These are phyloP conservation scores for Galeruca laticollis DNA, from an alignment of 2,888 invertebrate genomes.

Conservation along the genomic window DNA sequence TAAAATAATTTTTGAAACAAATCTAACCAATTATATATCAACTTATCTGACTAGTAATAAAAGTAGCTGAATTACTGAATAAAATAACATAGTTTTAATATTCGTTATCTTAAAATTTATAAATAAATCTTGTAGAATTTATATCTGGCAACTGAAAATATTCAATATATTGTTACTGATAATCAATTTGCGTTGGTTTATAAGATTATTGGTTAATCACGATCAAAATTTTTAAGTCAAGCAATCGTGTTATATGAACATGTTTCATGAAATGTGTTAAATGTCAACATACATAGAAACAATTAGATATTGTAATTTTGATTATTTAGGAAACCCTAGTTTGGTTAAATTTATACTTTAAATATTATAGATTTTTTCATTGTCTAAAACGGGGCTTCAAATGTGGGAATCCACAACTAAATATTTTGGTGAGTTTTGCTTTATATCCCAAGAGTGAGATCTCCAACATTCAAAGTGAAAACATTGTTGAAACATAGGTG, in stretches of 20 bases:
- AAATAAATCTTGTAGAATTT: slow-evolving; percentile 20
- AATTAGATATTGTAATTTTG: not conserved
- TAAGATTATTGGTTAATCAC: not conserved
- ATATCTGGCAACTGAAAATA: slow-evolving; percentile 9
- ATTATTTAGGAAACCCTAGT: not conserved
- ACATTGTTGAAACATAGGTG: too few relatives aligned
- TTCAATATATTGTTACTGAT: slow-evolving; percentile 13
- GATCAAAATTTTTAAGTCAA: not conserved
- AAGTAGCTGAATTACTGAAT: slow-evolving; percentile 25
- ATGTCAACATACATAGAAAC: not conserved
- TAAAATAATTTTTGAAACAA: not conserved
- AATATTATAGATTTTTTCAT: too few relatives aligned
- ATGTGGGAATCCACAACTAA: too few relatives aligned
- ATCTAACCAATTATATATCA: not conserved
- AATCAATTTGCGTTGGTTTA: not conserved
- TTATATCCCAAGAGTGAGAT: too few relatives aligned
- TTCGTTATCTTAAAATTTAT: slow-evolving; percentile 24
- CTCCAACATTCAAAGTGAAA: too few relatives aligned
- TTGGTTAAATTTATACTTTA: too few relatives aligned
- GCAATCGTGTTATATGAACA: not conserved
- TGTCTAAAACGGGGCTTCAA: too few relatives aligned
- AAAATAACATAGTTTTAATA: slow-evolving; percentile 11
- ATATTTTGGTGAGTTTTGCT: too few relatives aligned
- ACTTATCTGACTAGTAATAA: slow-evolving; percentile 1
- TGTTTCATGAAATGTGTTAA: not conserved